Base-by-base conservation (phyloP, 2,888 invertebrate genomes). In the Nesidiocoris tenuis region DNA sequence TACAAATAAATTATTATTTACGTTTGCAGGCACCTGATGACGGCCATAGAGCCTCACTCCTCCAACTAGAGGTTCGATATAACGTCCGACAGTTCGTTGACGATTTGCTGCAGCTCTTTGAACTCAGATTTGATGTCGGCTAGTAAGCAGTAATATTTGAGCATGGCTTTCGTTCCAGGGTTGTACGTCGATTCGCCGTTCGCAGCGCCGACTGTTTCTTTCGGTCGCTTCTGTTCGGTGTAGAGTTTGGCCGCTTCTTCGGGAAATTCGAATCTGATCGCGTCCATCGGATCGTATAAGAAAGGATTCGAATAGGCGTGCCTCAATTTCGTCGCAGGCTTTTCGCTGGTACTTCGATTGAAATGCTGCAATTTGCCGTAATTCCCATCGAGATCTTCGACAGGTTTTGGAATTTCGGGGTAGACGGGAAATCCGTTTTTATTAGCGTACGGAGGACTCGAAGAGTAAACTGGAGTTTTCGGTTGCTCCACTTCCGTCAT, bases 111-210 rank as follows among this genome's bases (percentile, higher is more conserved):
- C 21, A 70, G 59, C 19, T 70, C 70, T 17, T 24, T 16, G 12
- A 70, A 17, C 18, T 70, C 70, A 3, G 70, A 70, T 70, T 70
- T 70, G 59, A 70, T 59, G n/a, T 70, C 70, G 1, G 70, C 23
- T 16, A 70, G 19, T 17, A 70, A 17, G 5, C 24, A 23, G 25
- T 70, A 70, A 19, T 70, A 70, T 17, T 70, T 54, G 2, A 70
- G 24, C 23, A 24, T 17, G 7, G 70, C 25, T 70, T 59, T 70
- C 1, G 70, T 70, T 18, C 70, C 70, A 18, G 70, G 70, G 18
- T 59, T 70, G 19, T 24, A 25, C 1, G 39, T 67, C 16, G 63
- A 63, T 39, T 3, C 39, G 12, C 12, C 12, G 39, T 39, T 39
- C n/a, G n/a, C n/a, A n/a, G n/a, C n/a, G n/a, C n/a, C n/a, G n/a